phyloP scores from a whole-genome alignment of 2,888 invertebrate species.

The Drosophila kambysellisi region DNA sequence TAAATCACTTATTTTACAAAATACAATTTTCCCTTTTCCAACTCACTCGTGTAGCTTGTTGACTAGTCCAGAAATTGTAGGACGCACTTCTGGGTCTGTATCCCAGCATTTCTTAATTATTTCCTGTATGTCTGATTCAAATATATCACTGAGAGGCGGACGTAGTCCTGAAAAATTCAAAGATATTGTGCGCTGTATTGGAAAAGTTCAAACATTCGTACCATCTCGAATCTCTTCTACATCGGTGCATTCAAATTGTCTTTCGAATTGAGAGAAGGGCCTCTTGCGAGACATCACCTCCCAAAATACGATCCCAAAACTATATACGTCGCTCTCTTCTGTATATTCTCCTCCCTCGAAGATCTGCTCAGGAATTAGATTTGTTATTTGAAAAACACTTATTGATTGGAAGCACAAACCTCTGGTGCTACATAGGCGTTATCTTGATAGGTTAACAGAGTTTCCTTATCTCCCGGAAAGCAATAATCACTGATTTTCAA shows the following conservation, averaged over 20 bases:
- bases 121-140: not conserved
- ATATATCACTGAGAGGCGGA: not conserved
- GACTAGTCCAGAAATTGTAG: not conserved
- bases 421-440: constrained; percentile 7
- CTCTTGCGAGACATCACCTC: constrained; percentile 9
- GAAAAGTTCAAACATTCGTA: not conserved
- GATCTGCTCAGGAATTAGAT: not conserved
- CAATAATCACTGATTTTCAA: constrained; percentile 6
- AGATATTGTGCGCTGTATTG: not conserved
- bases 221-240: not conserved
- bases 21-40: too few species aligned
- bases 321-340: not conserved
- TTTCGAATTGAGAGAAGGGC: too few species aligned
- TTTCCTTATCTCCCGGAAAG: not conserved
- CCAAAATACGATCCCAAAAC: constrained; percentile 14
- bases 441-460: not conserved
- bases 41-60: not conserved
- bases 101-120: not conserved
- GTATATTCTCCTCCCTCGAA: not conserved
- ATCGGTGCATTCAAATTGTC: not conserved
- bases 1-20: too few species aligned
- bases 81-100: not conserved
- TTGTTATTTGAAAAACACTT: not conserved
- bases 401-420: not conserved
- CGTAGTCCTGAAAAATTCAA: constrained; percentile 1